These are phyloP conservation scores for Luperina nickerlii DNA, from an alignment of 2,888 invertebrate species.

Conservation along the genomic window DNA sequence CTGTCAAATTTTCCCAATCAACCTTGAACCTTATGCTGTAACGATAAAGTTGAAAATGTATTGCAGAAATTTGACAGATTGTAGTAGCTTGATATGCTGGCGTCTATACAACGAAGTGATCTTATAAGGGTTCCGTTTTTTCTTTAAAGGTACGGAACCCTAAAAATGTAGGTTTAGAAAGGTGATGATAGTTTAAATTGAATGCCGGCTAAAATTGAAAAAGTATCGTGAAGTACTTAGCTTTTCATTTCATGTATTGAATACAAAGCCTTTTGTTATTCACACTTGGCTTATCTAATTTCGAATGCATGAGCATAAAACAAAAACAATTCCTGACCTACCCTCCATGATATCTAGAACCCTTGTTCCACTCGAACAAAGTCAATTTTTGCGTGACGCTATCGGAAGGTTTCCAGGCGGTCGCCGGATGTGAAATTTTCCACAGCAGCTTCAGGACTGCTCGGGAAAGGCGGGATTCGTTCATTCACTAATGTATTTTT, in stretches of 20 bases:
- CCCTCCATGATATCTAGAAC: conserved; percentile 40
- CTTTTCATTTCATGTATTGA: conserved; percentile 32
- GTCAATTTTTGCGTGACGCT: conserved; percentile 70
- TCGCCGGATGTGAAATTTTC: conserved; percentile 86
- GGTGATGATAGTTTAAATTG: conserved; percentile 5
- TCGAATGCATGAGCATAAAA: conserved; percentile 30
- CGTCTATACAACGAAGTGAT: too few relatives aligned
- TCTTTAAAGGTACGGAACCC: too few relatives aligned
- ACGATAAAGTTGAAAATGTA: too few relatives aligned
- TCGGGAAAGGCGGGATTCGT: conserved; percentile 73
- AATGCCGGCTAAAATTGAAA: conserved; percentile 19
- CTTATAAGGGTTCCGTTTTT: too few relatives aligned
- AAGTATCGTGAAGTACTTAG: conserved; percentile 11
- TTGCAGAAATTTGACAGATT: too few relatives aligned
- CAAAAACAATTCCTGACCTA: conserved; percentile 40
- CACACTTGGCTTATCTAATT: conserved; percentile 51
- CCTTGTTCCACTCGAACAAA: conserved; percentile 59
- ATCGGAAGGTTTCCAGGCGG: conserved; percentile 71
- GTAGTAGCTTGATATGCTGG: too few relatives aligned
- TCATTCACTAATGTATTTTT: conserved; percentile 85
- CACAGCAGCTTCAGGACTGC: conserved; percentile 79
- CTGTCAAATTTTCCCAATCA: too few relatives aligned
- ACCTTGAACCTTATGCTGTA: too few relatives aligned
- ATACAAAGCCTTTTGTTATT: conserved; percentile 46
- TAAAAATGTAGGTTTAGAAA: conserved; percentile 13